Evolutionary conservation across 23 tunicate species (phyloP), one percentile per base, ranked within the genome.

Genomic region (Botrylloides violaceus): DNA sequence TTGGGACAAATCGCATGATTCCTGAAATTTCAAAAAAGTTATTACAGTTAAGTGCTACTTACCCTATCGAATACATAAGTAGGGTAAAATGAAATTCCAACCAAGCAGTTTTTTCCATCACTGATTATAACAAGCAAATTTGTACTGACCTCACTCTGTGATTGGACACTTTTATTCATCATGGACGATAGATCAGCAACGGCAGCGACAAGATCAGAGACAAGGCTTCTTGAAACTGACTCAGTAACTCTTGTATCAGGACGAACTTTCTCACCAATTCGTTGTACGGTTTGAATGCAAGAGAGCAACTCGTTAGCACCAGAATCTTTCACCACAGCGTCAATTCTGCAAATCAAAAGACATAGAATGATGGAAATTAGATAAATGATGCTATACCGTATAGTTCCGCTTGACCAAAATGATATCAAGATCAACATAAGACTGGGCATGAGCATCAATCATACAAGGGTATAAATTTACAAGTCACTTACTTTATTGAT

Each of bases 181-280:
- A 58, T 71, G 2, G 83, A 57, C 3, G 60, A 66, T 28, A 88
- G 63, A 22, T 82, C 88, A 2, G 76, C 80, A 23, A 88, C 84
- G 4, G 79, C 72, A 0, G 43, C 70, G 24, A 76, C 76, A 32
- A 81, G 71, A 29, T 81, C 88, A 22, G 71, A 72, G 3, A 81
- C 86, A 24, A 76, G 86, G 27, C 77, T 80, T 12, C 78, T 71
- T 0, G 81, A 35, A 2, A 77, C 38, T 0, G 35, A 62, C 2
- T 80, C 83, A 4, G 95, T 28, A 34, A 76, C 61, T 34, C 75
- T 75, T 20, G 84, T 87, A n/a, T 25, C 39, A 2, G 96, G 96
- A 4, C 88, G 83, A 66, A 88, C 36, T 48, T 87, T 82, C 48
- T 68, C 23, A 83, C 73, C 76, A 38, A 77, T 76, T 15, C 88